A percentile compares a stretch with the other conserved stretches of the same genome.
phyloP scores from a whole-genome alignment of 2,888 invertebrate genomes.

The Dicranocentrus wangi region DNA sequence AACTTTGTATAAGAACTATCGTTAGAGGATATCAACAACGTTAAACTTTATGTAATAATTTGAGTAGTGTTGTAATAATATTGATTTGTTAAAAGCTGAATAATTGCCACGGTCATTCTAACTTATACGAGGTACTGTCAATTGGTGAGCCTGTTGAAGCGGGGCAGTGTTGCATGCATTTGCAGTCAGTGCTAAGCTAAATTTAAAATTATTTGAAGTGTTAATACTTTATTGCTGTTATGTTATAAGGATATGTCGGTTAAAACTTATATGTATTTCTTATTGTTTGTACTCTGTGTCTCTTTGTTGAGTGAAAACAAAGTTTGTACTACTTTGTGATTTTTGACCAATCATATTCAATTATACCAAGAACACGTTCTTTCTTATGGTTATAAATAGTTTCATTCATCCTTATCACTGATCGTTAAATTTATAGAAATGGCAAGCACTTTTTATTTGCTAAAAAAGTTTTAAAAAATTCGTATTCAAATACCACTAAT shows the following conservation, averaged over 20 bases:
- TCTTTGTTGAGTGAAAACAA: slow-evolving; percentile 14
- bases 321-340: slow-evolving; percentile 50
- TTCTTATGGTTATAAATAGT: no score
- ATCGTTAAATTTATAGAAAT: background rate
- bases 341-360: slow-evolving; percentile 57
- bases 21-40: slow-evolving; percentile 24
- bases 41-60: slow-evolving; percentile 37
- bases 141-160: slow-evolving; percentile 23
- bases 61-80: slow-evolving; percentile 21
- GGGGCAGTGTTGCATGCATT: slow-evolving; percentile 6
- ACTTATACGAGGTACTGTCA: slow-evolving; percentile 48
- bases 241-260: background rate
- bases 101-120: slow-evolving; percentile 18
- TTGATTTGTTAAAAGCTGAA: slow-evolving; percentile 22
- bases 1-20: slow-evolving; percentile 32
- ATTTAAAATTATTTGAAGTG: slow-evolving; percentile 26
- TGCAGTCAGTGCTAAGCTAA: slow-evolving; percentile 34
- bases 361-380: slow-evolving; percentile 42
- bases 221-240: slow-evolving; percentile 5
- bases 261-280: slow-evolving; percentile 19
- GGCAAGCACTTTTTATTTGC: background rate
- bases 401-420: background rate
- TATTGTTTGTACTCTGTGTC: slow-evolving; percentile 42
- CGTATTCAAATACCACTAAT: background rate
- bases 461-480: background rate